A percentile compares a stretch with the other conserved stretches of the same genome.
phyloP scores from a whole-genome alignment of 2,113 vertebrate species.

The Geococcyx californianus region DNA sequence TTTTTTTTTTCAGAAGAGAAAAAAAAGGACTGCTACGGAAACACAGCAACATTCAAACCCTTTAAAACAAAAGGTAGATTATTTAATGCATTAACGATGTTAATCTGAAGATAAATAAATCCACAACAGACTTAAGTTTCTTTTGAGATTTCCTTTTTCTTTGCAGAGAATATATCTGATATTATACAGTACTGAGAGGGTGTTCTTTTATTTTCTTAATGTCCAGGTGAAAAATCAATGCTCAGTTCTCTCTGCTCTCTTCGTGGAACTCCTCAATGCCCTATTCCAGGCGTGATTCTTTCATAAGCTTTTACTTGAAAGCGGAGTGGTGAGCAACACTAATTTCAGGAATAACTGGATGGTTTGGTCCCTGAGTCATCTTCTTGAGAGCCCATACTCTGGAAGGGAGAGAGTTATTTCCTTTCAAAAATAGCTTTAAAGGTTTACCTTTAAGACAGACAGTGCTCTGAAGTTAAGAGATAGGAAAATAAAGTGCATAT shows the following conservation, averaged over 20 bases:
- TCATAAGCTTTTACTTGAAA: conserved; percentile 64
- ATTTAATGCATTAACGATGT: conserved; percentile 80
- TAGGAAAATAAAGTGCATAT: not conserved
- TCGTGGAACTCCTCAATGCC: conserved; percentile 45
- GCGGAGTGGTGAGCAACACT: conserved; percentile 57
- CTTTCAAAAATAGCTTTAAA: conserved; percentile 7
- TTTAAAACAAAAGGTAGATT: conserved; percentile 81
- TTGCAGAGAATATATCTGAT: conserved; percentile 76
- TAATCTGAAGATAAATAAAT: conserved; percentile 84
- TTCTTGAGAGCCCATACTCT: conserved; percentile 99
- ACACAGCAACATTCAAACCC: conserved; percentile 73
- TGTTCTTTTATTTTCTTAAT: conserved; percentile 69
- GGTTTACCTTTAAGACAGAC: not conserved
- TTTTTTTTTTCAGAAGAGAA: conserved; percentile 1
- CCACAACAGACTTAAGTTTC: conserved; percentile 79
- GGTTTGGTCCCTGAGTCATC: conserved; percentile 99
- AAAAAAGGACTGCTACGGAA: conserved; percentile 63
- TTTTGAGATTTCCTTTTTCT: conserved; percentile 74
- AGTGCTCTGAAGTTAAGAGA: conserved; percentile 5
- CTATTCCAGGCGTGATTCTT: conserved; percentile 59
- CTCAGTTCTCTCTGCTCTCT: conserved; percentile 70
- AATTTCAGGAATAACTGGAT: conserved; percentile 96
- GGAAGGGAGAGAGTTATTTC: conserved; percentile 32
- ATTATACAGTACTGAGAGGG: conserved; percentile 76
- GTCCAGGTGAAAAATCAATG: conserved; percentile 72